These are phyloP conservation scores for Drosophila neotestacea DNA, from an alignment of 2,888 invertebrate genomes.

Conservation along the genomic window DNA sequence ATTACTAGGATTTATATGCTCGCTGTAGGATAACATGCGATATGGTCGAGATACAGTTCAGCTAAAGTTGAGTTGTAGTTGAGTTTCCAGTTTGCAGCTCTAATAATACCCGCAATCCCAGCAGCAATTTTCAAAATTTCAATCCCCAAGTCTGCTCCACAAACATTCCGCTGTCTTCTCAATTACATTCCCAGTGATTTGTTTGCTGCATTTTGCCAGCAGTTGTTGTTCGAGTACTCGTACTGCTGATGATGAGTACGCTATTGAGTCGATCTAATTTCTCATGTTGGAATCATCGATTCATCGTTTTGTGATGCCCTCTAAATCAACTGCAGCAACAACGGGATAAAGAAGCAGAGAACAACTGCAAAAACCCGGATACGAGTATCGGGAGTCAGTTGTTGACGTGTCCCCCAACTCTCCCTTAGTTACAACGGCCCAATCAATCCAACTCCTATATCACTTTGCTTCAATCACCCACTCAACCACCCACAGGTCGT, in stretches of 20 bases:
- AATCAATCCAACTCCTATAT: constrained; percentile 63
- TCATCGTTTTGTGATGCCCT: constrained; percentile 75
- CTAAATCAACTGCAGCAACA: constrained; percentile 68
- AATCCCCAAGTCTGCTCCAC: constrained; percentile 63
- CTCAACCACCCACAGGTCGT: constrained; percentile 46
- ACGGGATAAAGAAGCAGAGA: constrained; percentile 34
- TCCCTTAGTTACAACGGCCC: constrained; percentile 40
- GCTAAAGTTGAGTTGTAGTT: too few relatives aligned
- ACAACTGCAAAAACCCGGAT: constrained; percentile 41
- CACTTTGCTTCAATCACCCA: constrained; percentile 30
- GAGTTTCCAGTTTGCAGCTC: constrained; percentile 38
- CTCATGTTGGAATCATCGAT: constrained; percentile 81
- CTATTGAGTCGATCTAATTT: constrained; percentile 78
- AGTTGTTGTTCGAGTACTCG: constrained; percentile 32
- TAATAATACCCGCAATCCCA: constrained; percentile 79
- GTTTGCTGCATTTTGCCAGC: constrained; percentile 55
- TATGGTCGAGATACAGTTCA: constrained; percentile 17
- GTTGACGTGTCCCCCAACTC: constrained; percentile 40
- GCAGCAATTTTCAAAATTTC: constrained; percentile 81
- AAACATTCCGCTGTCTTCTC: constrained; percentile 30
- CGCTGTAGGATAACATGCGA: too few relatives aligned
- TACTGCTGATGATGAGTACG: constrained; percentile 72
- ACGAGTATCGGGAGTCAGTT: constrained; percentile 40
- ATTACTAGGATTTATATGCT: too few relatives aligned
- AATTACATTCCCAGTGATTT: constrained; percentile 71